phyloP scores from a whole-genome alignment of 2,888 invertebrate genomes.

The Melieria omissa region DNA sequence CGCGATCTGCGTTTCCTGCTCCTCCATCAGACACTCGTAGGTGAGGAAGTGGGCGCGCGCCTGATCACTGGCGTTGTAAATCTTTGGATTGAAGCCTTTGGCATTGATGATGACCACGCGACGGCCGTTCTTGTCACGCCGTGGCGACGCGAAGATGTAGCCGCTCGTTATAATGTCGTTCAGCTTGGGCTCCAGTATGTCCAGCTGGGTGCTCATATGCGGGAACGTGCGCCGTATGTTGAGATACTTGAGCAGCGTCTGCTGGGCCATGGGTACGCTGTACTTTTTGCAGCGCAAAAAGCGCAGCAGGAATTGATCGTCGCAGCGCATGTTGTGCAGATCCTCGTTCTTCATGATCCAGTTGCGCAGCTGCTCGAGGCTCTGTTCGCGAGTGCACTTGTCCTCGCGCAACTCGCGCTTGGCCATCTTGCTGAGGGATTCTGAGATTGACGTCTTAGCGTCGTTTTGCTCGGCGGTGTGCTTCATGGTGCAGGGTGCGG shows the following conservation, averaged over 20 bases:
- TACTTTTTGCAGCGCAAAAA: slow-evolving; percentile 83
- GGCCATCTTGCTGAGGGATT: slow-evolving; percentile 68
- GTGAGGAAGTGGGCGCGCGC: slow-evolving; percentile 76
- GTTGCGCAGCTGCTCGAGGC: slow-evolving; percentile 73
- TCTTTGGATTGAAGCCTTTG: slow-evolving; percentile 77
- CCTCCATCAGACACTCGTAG: slow-evolving; percentile 80
- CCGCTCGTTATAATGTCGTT: slow-evolving; percentile 76
- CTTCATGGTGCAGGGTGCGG: slow-evolving; percentile 36
- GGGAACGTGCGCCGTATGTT: slow-evolving; percentile 78
- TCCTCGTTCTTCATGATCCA: slow-evolving; percentile 79
- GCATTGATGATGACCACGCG: slow-evolving; percentile 74
- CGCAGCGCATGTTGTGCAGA: slow-evolving; percentile 75
- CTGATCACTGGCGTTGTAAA: slow-evolving; percentile 76
- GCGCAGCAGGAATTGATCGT: slow-evolving; percentile 78
- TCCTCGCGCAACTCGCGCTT: slow-evolving; percentile 78
- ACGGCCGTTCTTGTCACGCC: slow-evolving; percentile 77
- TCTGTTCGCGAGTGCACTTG: slow-evolving; percentile 72
- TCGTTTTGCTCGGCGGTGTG: slow-evolving; percentile 20
- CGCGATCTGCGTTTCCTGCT: slow-evolving; percentile 79
- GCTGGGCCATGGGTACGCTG: slow-evolving; percentile 82
- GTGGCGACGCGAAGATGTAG: slow-evolving; percentile 81
- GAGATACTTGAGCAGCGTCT: slow-evolving; percentile 80
- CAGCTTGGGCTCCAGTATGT: slow-evolving; percentile 73
- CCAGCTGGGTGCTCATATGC: slow-evolving; percentile 73
- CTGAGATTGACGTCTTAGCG: slow-evolving; percentile 46